Base-by-base conservation (phyloP, 2,888 invertebrate genomes). In the Cylloceria caligata region DNA sequence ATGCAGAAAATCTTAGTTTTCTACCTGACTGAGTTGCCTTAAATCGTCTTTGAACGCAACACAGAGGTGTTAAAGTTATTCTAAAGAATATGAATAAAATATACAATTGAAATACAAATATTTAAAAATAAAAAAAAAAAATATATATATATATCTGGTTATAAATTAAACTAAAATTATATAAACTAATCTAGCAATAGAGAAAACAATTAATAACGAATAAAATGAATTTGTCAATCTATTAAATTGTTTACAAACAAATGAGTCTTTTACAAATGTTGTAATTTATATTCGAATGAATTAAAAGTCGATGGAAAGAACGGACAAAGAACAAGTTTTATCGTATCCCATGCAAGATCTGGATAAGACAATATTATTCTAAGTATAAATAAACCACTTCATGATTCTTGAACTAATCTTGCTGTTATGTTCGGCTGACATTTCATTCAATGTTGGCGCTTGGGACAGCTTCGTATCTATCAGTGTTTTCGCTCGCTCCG, bases 401-500 rank as follows among this genome's bases (percentile, higher is more conserved):
- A 42, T 47, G 47, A n/a, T 47, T 47, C 3, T 3, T 16, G 47
- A 16, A 2, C 47, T 3, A 16, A 4, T 47, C 11, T n/a, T 2
- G 16, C 16, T 16, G 6, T 16, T 16, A 4, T 60, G 60, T 19
- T 19, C 16, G 16, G n/a, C 2, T 60, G 9, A 34, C 52, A 52
- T 13, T 0, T 21, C 11, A 52, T 21, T 52, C 5, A 21, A 52
- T 21, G 49, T 34, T 60, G n/a, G 19, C 36, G 16, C 19, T 34
- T 24, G 34, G 16, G 2, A 27, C 30, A 57, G 36, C 21, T 62
- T 62, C 16, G n/a, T 62, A 36, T 11, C 19, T 62, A 6, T 36
- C 7, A 45, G 24, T 65, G 9, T 30, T 72, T 47, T 60, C 72
- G 34, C 30, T 60, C 45, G 13, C 30, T 27, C 16, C 13, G 34